Conservation (phyloP, 2,113 vertebrate genomes). For the Podarcis raffonei region DNA sequence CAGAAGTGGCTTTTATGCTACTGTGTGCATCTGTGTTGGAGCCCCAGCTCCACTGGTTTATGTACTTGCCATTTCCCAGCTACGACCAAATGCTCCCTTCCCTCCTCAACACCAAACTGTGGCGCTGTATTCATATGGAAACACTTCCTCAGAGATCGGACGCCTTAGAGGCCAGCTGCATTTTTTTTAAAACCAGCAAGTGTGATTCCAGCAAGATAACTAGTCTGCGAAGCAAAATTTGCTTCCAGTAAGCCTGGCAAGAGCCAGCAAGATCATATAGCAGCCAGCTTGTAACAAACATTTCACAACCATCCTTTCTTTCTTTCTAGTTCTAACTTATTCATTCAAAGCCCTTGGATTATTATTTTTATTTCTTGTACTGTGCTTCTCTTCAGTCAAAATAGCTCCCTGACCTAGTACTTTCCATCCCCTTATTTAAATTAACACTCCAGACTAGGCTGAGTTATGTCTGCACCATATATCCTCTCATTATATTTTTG, state of each 20-base stretch:
- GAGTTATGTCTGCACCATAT: neutral
- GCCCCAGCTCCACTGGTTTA: neutral
- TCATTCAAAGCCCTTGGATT: too few species aligned
- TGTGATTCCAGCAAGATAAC: neutral
- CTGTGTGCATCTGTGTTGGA: too few species aligned
- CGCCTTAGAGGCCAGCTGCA: neutral
- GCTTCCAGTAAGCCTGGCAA: neutral
- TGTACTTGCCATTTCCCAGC: neutral
- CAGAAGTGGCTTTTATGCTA: too few species aligned
- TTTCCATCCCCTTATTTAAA: neutral
- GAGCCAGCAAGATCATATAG: neutral
- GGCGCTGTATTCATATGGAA: neutral
- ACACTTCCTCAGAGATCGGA: neutral
- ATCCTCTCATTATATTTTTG: neutral
- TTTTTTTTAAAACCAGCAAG: neutral
- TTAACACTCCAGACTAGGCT: neutral
- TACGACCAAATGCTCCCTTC: neutral
- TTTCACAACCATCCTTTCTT: neutral
- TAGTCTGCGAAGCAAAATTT: neutral
- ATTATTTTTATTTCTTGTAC: neutral
- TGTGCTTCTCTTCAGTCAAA: neutral
- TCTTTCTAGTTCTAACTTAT: neutral
- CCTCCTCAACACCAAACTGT: neutral
- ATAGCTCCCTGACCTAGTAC: neutral
- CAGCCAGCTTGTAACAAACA: neutral